Percentiles rank a stretch among this genome's conserved stretches.
Conservation (phyloP, 2,113 vertebrate genomes). For the Hemichromis elongatus region DNA sequence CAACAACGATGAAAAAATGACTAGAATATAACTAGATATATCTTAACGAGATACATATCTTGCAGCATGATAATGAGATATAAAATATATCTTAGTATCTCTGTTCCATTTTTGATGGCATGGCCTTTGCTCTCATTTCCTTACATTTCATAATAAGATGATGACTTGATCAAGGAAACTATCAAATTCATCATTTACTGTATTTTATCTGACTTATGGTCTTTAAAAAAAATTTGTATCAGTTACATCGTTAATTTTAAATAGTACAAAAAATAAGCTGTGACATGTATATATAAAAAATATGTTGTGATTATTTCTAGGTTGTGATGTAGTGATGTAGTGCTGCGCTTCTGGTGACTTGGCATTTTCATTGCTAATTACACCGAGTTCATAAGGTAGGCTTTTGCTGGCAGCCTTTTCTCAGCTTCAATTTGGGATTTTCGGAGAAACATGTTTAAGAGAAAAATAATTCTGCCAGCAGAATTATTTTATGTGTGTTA, state of each 20-base stretch:
- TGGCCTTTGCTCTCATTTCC: too few relatives aligned
- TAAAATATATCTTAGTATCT: background rate
- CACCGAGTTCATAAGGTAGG: background rate
- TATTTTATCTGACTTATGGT: background rate
- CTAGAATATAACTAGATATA: background rate
- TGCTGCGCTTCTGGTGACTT: background rate
- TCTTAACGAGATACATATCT: background rate
- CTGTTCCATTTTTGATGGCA: too few relatives aligned
- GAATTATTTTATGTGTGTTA: background rate
- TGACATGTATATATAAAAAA: background rate
- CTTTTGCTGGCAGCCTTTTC: background rate
- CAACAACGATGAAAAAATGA: background rate
- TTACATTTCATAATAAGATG: too few relatives aligned
- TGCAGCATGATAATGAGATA: background rate
- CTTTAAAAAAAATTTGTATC: background rate
- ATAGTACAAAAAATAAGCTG: background rate
- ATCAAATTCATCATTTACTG: background rate
- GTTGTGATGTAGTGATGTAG: background rate
- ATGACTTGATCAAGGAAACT: background rate
- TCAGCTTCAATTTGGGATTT: background rate
- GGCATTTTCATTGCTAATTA: background rate
- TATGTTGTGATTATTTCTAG: background rate
- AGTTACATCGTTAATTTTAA: background rate
- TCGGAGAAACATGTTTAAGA: background rate
- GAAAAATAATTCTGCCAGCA: background rate